A percentile compares a stretch with the other conserved stretches of the same genome.
Conservation (phyloP, 2,797 vertebrate species). For the Capromys pilorides region DNA sequence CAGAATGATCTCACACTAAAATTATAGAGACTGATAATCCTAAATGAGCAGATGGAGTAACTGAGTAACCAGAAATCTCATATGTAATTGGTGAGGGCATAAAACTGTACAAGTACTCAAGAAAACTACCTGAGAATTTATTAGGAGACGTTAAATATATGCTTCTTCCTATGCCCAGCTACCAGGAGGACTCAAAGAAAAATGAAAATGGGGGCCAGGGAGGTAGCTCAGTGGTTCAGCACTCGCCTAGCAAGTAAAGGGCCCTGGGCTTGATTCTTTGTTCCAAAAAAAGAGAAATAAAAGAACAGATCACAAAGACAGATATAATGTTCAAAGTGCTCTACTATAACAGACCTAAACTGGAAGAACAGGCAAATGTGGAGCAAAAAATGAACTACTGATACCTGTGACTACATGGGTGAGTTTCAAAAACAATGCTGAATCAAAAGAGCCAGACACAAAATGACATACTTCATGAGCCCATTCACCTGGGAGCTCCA, state of each 20-base stretch:
- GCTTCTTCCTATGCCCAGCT: background rate
- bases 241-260: too few species aligned
- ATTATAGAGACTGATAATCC: background rate
- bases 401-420: background rate
- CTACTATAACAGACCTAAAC: background rate
- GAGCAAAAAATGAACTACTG: background rate
- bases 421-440: background rate
- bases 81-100: background rate
- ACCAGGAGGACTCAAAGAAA: background rate
- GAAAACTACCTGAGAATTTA: background rate
- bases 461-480: background rate
- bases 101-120: background rate
- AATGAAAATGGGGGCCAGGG: background rate
- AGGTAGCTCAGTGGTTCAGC: too few species aligned
- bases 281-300: too few species aligned
- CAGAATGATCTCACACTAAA: background rate
- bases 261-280: too few species aligned
- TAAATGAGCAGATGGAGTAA: background rate
- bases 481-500: background rate
- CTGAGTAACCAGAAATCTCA: background rate
- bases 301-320: too few species aligned
- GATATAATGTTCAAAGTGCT: background rate
- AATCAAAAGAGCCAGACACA: background rate
- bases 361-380: background rate
- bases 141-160: background rate